Evolutionary conservation across 2,888 invertebrate species (phyloP).

Genomic region (Thera britannica): DNA sequence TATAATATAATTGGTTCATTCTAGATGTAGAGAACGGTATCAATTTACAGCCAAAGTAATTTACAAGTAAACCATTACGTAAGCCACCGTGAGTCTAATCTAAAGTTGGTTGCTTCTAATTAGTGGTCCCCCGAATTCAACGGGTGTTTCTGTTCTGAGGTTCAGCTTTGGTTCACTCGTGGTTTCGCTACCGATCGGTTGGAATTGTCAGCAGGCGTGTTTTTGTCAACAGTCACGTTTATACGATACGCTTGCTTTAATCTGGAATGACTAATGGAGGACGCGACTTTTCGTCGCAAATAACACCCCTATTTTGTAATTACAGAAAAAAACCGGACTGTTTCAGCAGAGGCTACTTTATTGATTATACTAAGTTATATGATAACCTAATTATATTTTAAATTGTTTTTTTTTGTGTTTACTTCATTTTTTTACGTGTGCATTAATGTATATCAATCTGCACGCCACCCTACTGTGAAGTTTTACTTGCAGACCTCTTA

Average conservation of each 20-base stretch:
- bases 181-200: slow-evolving; percentile 52
- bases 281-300: slow-evolving; percentile 19
- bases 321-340: too few relatives aligned
- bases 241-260: slow-evolving; percentile 64
- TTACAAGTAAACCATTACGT: slow-evolving; percentile 26
- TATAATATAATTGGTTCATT: background rate
- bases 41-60: slow-evolving; percentile 20
- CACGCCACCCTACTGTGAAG: too few relatives aligned
- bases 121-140: slow-evolving; percentile 38
- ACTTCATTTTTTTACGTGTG: too few relatives aligned
- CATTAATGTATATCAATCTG: too few relatives aligned
- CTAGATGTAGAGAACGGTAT: slow-evolving; percentile 4
- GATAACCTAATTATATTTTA: too few relatives aligned
- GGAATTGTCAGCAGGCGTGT: slow-evolving; percentile 59
- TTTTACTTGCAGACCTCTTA: too few relatives aligned
- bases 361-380: too few relatives aligned
- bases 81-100: slow-evolving; percentile 26
- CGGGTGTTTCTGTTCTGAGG: slow-evolving; percentile 23
- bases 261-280: slow-evolving; percentile 6
- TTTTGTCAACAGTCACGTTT: slow-evolving; percentile 75
- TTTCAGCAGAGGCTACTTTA: too few relatives aligned
- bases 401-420: too few relatives aligned
- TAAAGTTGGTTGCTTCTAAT: slow-evolving; percentile 41
- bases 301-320: too few relatives aligned
- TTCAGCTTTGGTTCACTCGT: slow-evolving; percentile 35